phyloP scores from a whole-genome alignment of 2,113 vertebrate species.

The Petrocephalus microphthalmus region DNA sequence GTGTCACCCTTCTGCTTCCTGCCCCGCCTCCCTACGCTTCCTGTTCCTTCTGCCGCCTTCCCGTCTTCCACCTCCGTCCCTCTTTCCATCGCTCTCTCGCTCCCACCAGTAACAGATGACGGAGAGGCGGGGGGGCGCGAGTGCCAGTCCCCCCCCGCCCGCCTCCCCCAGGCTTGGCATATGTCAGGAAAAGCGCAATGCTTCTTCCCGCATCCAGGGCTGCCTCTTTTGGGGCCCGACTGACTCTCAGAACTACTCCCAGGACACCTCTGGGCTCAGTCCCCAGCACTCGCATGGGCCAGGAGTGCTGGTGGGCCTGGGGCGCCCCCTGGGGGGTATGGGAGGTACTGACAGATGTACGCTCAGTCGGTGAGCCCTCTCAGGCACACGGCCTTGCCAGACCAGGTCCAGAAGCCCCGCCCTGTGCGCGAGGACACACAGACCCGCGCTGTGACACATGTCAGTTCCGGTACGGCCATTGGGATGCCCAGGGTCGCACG shows the following conservation, averaged over 20 bases:
- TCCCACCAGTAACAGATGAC: slow-evolving; percentile 47
- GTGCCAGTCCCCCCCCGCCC: slow-evolving; percentile 28
- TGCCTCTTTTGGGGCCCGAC: slow-evolving; percentile 36
- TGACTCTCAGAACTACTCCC: neutral
- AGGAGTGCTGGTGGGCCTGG: neutral
- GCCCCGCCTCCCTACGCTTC: neutral
- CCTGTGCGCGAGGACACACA: neutral
- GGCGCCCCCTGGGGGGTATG: too few relatives aligned
- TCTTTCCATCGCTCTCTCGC: neutral
- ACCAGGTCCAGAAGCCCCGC: neutral
- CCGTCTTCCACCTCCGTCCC: neutral
- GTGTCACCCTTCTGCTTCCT: slow-evolving; percentile 20
- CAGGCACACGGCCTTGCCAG: neutral
- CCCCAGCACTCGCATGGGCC: neutral
- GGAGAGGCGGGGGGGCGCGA: slow-evolving; percentile 38
- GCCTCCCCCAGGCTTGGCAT: slow-evolving; percentile 27
- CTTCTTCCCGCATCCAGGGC: slow-evolving; percentile 20
- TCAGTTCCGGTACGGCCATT: neutral
- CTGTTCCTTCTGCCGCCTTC: neutral
- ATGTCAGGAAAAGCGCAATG: slow-evolving; percentile 28
- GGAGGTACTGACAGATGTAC: neutral
- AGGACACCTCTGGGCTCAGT: neutral
- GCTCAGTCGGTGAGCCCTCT: neutral
- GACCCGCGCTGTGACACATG: neutral
- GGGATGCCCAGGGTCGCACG: neutral